Base-by-base conservation (phyloP, 2,888 invertebrate species). In the Sicus ferrugineus region DNA sequence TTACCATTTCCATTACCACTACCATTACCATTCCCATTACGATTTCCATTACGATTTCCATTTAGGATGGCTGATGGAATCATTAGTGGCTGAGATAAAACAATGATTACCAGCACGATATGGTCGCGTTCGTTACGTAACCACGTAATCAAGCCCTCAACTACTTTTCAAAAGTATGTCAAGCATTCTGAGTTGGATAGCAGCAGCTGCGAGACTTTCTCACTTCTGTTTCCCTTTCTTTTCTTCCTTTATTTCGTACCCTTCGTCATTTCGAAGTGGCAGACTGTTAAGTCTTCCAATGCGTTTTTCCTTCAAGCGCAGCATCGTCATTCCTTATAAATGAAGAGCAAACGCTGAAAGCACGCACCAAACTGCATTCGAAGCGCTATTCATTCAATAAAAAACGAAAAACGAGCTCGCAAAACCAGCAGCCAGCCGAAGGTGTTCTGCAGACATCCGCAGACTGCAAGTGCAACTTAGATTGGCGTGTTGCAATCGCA, bases 1-100 rank as follows among this genome's bases (percentile, higher is more conserved):
- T 61, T 14, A 61, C 23, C 61, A 14, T 38, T 26, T 38, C 14
- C 61, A 61, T 61, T 26, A 38, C 4, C 42, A 38, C 38, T 42
- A 7, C 26, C 61, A 38, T 61, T 42, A 38, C 6, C 34, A 61
- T 21, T 19, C 21, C 34, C 30, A 30, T 30, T 34, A 7, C 1
- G 16, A 58, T 58, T n/a, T n/a, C n/a, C n/a, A n/a, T n/a, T n/a
- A n/a, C n/a, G n/a, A n/a, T n/a, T n/a, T n/a, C n/a, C n/a, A n/a
- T n/a, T n/a, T n/a, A n/a, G n/a, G n/a, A n/a, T n/a, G n/a, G n/a
- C n/a, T n/a, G n/a, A n/a, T n/a, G n/a, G n/a, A n/a, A n/a, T n/a
- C n/a, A n/a, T n/a, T n/a, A n/a, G n/a, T n/a, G n/a, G n/a, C n/a
- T n/a, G n/a, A n/a, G n/a, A n/a, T n/a, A n/a, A n/a, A 7, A 58